Base-by-base conservation (phyloP, 2,113 vertebrate genomes). In the Bothrops jararaca region DNA sequence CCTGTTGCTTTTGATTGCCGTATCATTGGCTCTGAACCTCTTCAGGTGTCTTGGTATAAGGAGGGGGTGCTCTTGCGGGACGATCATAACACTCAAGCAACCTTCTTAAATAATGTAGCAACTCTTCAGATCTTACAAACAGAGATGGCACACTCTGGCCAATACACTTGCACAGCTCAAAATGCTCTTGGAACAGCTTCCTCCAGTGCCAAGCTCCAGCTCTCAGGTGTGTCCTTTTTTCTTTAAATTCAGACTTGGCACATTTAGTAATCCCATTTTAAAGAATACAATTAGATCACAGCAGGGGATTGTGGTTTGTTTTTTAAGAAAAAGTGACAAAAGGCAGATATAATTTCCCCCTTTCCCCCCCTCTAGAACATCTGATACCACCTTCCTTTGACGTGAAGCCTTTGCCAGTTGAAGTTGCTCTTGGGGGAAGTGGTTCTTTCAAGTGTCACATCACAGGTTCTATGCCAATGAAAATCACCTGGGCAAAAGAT, bases 401-500 rank as follows among this genome's bases (percentile, higher is more conserved):
- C 88, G 96, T 97, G 96, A 99, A 99, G 95, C 97, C 98, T 23
- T 96, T 96, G 57, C 98, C 99, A n/a, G 95, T 98, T 20, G 98
- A 99, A 56, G 98, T 98, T 92, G 98, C 98, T 1, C 97, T 99
- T 92, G 99, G 99, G 54, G 98, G 98, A 97, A 98, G 98, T 93
- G 98, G 98, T 89, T 98, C 98, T 94, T 98, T 99, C 96, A 99
- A 99, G 95, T 99, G 99, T 96, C 99, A 99, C 9, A 2, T 99
- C 95, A 99, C 97, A 4, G 99, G 99, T 92, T 99, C 99, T 15
- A 93, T 97, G 89, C 99, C 99, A 45, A 98, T 99, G 93, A 99
- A 98, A 97, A 98, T 99, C 95, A 98, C 98, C 90, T 99, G 99
- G 99, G 99, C 98, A 88, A 99, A 99, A 98, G 99, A 99, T 95